These are phyloP conservation scores for Blennius ocellaris DNA, from an alignment of 2,113 vertebrate genomes.

Conservation along the genomic window DNA sequence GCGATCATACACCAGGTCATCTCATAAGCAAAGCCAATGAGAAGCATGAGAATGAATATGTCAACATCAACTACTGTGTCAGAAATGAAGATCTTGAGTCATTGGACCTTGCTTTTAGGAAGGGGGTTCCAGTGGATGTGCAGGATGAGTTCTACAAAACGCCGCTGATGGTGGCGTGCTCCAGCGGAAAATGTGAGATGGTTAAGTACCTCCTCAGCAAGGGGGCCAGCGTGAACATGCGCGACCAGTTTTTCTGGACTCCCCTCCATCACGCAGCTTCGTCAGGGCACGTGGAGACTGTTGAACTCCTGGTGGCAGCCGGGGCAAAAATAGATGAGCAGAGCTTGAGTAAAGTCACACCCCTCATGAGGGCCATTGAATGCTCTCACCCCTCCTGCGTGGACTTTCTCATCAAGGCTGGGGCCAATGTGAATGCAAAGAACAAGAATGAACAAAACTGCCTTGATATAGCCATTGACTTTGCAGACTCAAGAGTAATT, in stretches of 20 bases:
- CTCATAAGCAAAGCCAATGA: conserved; percentile 89
- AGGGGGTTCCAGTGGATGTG: conserved; percentile 88
- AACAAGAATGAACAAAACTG: conserved; percentile 88
- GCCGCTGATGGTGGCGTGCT: conserved; percentile 91
- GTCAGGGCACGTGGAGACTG: conserved; percentile 87
- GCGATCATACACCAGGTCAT: conserved; percentile 83
- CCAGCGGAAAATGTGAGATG: conserved; percentile 85
- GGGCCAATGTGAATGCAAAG: conserved; percentile 83
- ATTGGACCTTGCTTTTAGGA: conserved; percentile 88
- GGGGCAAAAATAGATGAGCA: conserved; percentile 85
- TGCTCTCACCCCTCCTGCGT: conserved; percentile 87
- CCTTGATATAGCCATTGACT: conserved; percentile 87
- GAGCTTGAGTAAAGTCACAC: conserved; percentile 87
- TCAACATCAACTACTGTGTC: conserved; percentile 87
- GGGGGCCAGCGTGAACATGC: conserved; percentile 87
- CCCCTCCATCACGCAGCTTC: conserved; percentile 95
- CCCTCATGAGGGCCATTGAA: conserved; percentile 92
- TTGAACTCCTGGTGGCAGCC: conserved; percentile 85
- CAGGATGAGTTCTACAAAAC: conserved; percentile 92
- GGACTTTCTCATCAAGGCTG: conserved; percentile 86
- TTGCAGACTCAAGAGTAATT: conserved; percentile 85
- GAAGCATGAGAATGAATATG: conserved; percentile 79
- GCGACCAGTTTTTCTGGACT: conserved; percentile 94
- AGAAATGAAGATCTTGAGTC: conserved; percentile 88
- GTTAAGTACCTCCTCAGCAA: conserved; percentile 88